phyloP scores from a whole-genome alignment of 2,888 invertebrate species.

The Pterostichus niger region DNA sequence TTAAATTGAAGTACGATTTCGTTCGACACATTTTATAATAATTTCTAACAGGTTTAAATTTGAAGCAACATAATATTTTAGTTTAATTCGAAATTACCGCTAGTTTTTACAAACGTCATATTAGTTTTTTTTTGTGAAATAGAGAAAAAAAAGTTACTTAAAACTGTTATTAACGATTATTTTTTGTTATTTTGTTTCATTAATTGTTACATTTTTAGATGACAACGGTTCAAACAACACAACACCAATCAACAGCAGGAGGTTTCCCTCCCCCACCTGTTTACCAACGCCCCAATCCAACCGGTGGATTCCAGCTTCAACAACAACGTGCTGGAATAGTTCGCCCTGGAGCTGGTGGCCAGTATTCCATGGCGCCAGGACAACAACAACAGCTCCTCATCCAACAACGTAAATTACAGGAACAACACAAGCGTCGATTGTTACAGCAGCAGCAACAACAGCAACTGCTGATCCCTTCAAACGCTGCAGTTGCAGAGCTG shows the following conservation, averaged over 20 bases:
- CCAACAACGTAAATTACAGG: conserved; percentile 77
- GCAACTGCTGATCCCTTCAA: conserved; percentile 89
- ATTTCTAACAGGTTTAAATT: too few relatives aligned
- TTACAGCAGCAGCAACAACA: conserved; percentile 90
- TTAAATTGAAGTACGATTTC: too few relatives aligned
- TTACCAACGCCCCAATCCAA: conserved; percentile 71
- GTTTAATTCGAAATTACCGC: too few relatives aligned
- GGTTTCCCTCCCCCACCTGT: conserved; percentile 76
- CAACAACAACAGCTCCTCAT: conserved; percentile 77
- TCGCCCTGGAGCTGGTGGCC: conserved; percentile 67
- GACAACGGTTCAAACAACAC: conserved; percentile 65
- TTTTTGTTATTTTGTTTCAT: background rate
- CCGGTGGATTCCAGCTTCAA: conserved; percentile 71
- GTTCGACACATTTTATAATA: too few relatives aligned
- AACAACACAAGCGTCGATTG: conserved; percentile 83
- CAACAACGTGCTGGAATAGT: conserved; percentile 68
- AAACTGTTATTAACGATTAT: too few relatives aligned
- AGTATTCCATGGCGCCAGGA: conserved; percentile 70
- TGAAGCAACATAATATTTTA: too few relatives aligned
- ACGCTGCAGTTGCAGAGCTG: conserved; percentile 82
- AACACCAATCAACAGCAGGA: conserved; percentile 62
- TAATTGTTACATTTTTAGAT: conserved; percentile 68
- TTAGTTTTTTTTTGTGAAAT: too few relatives aligned
- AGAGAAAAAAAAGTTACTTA: too few relatives aligned
- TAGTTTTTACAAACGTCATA: too few relatives aligned